Conservation (phyloP, 2,888 invertebrate genomes). For the Dendrolimus houi region DNA sequence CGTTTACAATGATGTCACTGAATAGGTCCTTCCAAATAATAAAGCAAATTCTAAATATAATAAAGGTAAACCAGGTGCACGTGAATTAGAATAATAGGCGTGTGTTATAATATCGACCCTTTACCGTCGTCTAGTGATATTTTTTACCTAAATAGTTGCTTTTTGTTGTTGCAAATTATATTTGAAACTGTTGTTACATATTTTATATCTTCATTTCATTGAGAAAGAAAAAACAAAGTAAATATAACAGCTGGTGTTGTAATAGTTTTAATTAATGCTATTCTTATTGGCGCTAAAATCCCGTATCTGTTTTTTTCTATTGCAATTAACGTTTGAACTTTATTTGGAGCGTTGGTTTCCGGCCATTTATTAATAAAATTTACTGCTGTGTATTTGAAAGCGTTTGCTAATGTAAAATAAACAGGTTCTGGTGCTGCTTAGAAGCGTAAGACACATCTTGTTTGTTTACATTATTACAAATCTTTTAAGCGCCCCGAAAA, state of each 20-base stretch:
- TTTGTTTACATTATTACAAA: conserved; percentile 66
- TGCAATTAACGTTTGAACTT: conserved; percentile 14
- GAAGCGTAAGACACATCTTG: conserved; percentile 29
- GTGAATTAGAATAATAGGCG: conserved; percentile 7
- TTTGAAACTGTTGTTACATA: no score
- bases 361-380: conserved; percentile 20
- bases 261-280: conserved; percentile 1
- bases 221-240: no score
- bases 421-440: conserved; percentile 30
- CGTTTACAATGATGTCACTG: conserved; percentile 47
- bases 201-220: no score
- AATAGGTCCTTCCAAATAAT: conserved; percentile 31
- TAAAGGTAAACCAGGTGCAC: conserved; percentile 36
- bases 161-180: no score
- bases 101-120: background rate
- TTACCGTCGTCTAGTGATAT: no score
- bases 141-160: no score
- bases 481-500: conserved; percentile 46
- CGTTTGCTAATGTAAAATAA: conserved; percentile 22
- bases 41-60: conserved; percentile 32
- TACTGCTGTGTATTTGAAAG: conserved; percentile 20
- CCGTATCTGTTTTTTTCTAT: background rate
- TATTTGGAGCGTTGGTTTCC: conserved; percentile 15
- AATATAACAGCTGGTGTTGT: conserved; percentile 8
- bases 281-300: background rate